phyloP scores from a whole-genome alignment of 2,797 vertebrate species.

The Syngnathus rostellatus region DNA sequence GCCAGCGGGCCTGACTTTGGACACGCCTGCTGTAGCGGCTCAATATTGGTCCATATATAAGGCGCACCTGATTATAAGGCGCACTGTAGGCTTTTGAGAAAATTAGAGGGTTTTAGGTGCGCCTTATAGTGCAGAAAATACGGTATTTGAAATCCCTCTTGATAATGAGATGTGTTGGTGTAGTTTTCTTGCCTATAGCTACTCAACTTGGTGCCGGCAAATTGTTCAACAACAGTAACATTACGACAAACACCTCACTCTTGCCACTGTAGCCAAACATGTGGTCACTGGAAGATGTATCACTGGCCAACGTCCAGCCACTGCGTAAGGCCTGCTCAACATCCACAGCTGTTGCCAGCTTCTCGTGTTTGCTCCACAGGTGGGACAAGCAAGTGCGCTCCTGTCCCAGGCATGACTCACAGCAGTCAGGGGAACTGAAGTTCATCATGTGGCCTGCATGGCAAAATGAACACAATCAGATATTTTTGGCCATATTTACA shows the following conservation, averaged over 20 bases:
- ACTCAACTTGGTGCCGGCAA: neutral
- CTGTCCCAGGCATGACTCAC: slow-evolving; percentile 8
- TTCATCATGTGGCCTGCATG: slow-evolving; percentile 1
- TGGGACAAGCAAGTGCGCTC: slow-evolving; percentile 1
- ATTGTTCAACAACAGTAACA: slow-evolving; percentile 1
- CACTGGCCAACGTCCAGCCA: slow-evolving; percentile 2
- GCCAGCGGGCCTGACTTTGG: too few species aligned
- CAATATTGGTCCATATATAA: too few species aligned
- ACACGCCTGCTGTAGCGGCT: too few species aligned
- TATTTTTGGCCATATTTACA: neutral
- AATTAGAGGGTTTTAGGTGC: too few species aligned
- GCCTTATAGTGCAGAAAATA: too few species aligned
- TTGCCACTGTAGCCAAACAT: slow-evolving; percentile 6
- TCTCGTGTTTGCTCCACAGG: neutral
- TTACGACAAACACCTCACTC: neutral
- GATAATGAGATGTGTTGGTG: neutral
- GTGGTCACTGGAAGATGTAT: slow-evolving; percentile 5
- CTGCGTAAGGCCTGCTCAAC: neutral
- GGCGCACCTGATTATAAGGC: too few species aligned
- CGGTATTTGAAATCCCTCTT: neutral
- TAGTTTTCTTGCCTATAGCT: neutral
- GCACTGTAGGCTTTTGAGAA: too few species aligned
- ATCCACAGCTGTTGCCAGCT: slow-evolving; percentile 2
- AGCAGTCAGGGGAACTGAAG: slow-evolving; percentile 2
- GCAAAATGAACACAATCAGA: neutral